Conservation (phyloP, 2,797 vertebrate genomes). For the Macrochelys suwanniensis region DNA sequence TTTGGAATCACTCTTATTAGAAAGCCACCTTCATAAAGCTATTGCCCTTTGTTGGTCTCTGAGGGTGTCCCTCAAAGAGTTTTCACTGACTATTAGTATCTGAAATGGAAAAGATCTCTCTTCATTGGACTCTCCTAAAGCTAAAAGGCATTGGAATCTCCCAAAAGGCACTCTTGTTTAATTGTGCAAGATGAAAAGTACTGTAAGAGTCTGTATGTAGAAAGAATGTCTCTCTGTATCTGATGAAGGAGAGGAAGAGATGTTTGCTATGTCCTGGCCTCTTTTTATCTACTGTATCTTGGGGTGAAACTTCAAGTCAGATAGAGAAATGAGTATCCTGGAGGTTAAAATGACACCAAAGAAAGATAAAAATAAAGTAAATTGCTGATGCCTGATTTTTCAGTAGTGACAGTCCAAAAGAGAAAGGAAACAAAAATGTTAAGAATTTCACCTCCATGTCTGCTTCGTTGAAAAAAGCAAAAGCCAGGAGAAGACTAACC, state of each 20-base stretch:
- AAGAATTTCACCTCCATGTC: neutral
- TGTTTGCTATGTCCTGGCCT: neutral
- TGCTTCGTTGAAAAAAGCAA: neutral
- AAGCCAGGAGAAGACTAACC: neutral
- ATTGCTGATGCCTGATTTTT: neutral
- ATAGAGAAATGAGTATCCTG: neutral
- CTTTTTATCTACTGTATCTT: neutral
- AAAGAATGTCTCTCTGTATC: neutral
- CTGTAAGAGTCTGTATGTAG: neutral
- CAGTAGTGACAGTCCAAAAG: neutral
- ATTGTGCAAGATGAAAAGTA: neutral
- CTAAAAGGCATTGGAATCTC: neutral
- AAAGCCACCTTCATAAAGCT: neutral
- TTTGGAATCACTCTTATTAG: neutral
- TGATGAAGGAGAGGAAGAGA: neutral
- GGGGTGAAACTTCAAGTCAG: neutral
- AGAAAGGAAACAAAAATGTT: neutral
- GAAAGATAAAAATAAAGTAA: neutral
- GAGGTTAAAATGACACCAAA: neutral
- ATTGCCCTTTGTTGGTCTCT: neutral
- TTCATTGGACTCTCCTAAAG: neutral
- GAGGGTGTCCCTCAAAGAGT: neutral
- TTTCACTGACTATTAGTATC: neutral
- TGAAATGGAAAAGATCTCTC: neutral
- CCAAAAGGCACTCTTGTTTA: neutral